Evolutionary conservation across 2,113 vertebrate species (phyloP).

Genomic region (Callaeas wilsoni): DNA sequence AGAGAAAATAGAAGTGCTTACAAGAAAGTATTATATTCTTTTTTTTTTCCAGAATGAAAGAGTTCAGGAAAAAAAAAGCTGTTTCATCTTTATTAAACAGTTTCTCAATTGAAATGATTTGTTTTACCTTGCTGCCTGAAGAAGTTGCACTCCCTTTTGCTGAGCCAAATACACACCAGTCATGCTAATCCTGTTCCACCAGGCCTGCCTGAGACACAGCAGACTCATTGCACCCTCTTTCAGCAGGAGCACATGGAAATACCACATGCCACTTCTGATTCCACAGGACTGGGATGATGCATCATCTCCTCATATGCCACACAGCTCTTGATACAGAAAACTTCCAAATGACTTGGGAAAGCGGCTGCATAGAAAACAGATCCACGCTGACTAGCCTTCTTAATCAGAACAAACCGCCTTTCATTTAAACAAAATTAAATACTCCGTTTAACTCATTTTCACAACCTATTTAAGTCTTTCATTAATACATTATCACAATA

Average conservation of each 20-base stretch:
- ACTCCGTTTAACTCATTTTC: background rate
- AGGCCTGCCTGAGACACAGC: background rate
- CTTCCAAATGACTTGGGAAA: background rate
- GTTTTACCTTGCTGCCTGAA: background rate
- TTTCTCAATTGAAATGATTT: background rate
- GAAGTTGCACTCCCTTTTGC: background rate
- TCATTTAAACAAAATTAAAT: background rate
- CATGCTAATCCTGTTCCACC: background rate
- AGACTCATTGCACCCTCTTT: background rate
- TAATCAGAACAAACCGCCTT: background rate
- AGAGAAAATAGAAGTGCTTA: constrained; percentile 24
- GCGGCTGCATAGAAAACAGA: background rate
- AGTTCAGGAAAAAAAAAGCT: background rate
- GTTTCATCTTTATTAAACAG: constrained; percentile 23
- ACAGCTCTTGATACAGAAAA: background rate
- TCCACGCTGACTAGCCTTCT: background rate
- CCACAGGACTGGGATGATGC: background rate
- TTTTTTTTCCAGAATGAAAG: background rate
- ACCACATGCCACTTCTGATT: background rate
- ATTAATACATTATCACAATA: background rate
- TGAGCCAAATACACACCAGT: background rate
- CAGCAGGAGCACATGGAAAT: background rate
- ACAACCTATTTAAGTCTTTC: background rate
- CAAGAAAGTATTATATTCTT: background rate
- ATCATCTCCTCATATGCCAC: background rate